Evolutionary conservation across 1,140 invertebrate species (phyloP), one percentile per base, ranked within the genome.

Genomic region (Temnothorax nylanderi): DNA sequence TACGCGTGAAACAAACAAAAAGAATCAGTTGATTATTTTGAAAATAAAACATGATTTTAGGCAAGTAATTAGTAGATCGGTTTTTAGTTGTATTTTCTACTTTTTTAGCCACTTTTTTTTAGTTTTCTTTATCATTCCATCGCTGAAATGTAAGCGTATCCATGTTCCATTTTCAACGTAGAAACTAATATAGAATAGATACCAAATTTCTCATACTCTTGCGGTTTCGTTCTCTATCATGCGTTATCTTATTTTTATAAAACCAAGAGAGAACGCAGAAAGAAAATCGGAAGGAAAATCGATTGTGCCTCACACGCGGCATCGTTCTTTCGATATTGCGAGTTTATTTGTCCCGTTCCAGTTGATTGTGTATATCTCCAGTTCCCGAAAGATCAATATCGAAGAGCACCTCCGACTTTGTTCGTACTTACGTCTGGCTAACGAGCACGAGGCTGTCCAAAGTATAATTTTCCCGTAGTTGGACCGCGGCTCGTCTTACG

Each of bases 401-500:
- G 51, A 26, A 54, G n/a, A 71, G 34, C 5, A 13, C 41, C 44
- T 8, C n/a, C 41, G 18, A 71, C 37, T 81, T 71, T 18, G 37
- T 44, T 67, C 34, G 32, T 67, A 60, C 37, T 74, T 74, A 47
- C 51, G 16, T 71, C n/a, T 34, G 26, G 26, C n/a, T 82, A 82
- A 84, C 41, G 41, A 82, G 37, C 51, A 34, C 34, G 16, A 71
- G 37, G 1, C 41, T 84, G 41, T 75, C 26, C 0, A 37, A 74
- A 51, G 13, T 62, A 62, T 75, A 74, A 84, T 82, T 74, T 62
- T n/a, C 13, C 58, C 8, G 32, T 13, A 41, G 18, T 84, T 82
- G 41, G 18, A 32, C 34, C 26, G 49, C 16, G 3, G 16, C 6
- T 65, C 21, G 62, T 77, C 11, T 67, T 78, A 65, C 34, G 60